A percentile compares a stretch with the other conserved stretches of the same genome.
Evolutionary conservation across 2,888 invertebrate genomes (phyloP).

Genomic region (Callyntrura guangdongensis): DNA sequence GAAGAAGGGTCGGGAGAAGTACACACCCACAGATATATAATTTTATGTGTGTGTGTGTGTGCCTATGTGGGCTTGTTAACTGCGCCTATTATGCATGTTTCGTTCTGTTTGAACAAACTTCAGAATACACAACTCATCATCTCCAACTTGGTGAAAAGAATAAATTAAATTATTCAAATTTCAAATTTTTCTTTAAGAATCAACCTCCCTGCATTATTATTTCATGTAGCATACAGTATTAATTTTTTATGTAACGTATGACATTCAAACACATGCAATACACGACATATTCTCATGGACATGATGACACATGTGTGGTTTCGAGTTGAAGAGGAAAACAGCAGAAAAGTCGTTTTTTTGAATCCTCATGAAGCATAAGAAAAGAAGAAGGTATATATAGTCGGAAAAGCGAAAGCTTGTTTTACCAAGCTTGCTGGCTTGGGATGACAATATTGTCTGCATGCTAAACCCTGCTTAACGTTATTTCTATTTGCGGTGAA

Average conservation of each 20-base stretch:
- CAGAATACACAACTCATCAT: conserved; percentile 80
- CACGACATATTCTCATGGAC: conserved; percentile 39
- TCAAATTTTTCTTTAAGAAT: conserved; percentile 77
- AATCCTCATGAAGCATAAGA: conserved; percentile 51
- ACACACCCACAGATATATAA: not conserved
- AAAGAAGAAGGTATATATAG: not conserved
- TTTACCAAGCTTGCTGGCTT: conserved; percentile 50
- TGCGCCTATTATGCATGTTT: conserved; percentile 78
- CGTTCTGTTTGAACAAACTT: conserved; percentile 79
- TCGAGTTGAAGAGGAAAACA: conserved; percentile 69
- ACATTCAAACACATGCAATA: conserved; percentile 38
- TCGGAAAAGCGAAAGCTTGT: conserved; percentile 11
- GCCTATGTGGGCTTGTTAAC: conserved; percentile 69
- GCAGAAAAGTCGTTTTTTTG: conserved; percentile 69
- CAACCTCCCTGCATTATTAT: conserved; percentile 66
- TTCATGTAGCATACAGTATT: conserved; percentile 40
- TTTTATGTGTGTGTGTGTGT: conserved; percentile 50
- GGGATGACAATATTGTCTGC: conserved; percentile 45
- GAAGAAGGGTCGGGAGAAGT: conserved; percentile 34
- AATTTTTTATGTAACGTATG: conserved; percentile 17
- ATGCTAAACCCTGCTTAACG: conserved; percentile 34
- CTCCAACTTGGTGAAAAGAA: conserved; percentile 78
- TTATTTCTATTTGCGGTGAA: conserved; percentile 63
- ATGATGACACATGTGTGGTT: conserved; percentile 73
- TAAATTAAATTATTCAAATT: conserved; percentile 81